Percentiles rank a stretch among this genome's conserved stretches.
phyloP scores from a whole-genome alignment of 2,888 invertebrate genomes.

The Tiphia femorata region DNA sequence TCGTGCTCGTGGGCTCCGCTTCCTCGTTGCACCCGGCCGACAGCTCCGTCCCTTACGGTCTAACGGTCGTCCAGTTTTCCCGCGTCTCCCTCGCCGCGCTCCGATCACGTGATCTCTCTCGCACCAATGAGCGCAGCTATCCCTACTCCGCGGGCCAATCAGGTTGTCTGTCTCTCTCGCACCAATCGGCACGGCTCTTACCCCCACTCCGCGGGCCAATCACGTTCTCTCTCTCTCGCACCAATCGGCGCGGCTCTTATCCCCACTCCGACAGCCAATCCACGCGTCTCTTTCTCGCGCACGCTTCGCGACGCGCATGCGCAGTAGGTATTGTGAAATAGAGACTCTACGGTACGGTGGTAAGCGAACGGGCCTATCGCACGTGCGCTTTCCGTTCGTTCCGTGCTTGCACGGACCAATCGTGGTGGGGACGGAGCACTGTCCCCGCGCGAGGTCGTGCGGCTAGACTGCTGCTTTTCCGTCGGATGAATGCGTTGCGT shows the following conservation, averaged over 20 bases:
- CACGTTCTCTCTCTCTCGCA: conserved; percentile 3
- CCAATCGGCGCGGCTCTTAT: neutral
- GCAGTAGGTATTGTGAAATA: neutral
- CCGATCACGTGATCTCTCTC: neutral
- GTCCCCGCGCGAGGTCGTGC: conserved; percentile 45
- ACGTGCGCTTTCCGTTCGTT: conserved; percentile 18
- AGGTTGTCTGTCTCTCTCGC: neutral
- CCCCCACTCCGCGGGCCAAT: neutral
- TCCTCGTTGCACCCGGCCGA: too few relatives aligned
- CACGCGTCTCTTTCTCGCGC: conserved; percentile 5
- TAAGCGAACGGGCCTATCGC: neutral
- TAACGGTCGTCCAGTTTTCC: too few relatives aligned
- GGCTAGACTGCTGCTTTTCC: conserved; percentile 34
- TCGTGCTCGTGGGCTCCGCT: too few relatives aligned
- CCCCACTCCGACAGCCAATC: conserved; percentile 7
- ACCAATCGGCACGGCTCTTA: neutral
- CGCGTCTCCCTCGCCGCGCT: neutral
- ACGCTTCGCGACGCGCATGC: neutral
- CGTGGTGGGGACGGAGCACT: conserved; percentile 34
- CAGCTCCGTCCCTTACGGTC: too few relatives aligned
- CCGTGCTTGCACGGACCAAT: conserved; percentile 46
- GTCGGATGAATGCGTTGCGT: conserved; percentile 10
- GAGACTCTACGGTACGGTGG: neutral
- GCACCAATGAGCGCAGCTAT: neutral
- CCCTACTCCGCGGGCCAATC: neutral